Percentiles rank a stretch among this genome's conserved stretches.
These are phyloP conservation scores for Acleris holmiana DNA, from an alignment of 2,888 invertebrate species.

Conservation along the genomic window DNA sequence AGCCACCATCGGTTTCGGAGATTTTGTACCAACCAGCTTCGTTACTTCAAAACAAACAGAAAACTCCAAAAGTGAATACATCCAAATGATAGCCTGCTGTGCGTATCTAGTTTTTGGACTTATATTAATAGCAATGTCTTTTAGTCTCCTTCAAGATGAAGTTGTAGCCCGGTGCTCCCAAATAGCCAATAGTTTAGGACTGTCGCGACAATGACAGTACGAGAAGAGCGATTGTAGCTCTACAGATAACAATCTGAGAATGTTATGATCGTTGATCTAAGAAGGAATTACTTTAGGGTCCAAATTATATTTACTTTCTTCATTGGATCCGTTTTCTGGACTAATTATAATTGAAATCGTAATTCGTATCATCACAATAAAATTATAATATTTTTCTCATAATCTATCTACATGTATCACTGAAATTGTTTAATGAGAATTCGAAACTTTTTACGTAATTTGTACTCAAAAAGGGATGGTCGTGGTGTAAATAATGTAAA, in stretches of 20 bases:
- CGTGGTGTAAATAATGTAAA: constrained; percentile 81
- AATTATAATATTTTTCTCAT: constrained; percentile 64
- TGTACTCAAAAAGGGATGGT: constrained; percentile 69
- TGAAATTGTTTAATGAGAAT: constrained; percentile 53
- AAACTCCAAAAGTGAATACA: constrained; percentile 81
- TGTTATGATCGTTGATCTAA: constrained; percentile 81
- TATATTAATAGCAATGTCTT: constrained; percentile 93
- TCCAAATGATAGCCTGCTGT: constrained; percentile 91
- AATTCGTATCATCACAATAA: constrained; percentile 50
- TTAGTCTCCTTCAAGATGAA: constrained; percentile 92
- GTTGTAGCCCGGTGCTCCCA: constrained; percentile 89
- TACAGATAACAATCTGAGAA: constrained; percentile 72
- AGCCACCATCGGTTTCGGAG: constrained; percentile 93
- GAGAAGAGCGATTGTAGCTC: constrained; percentile 81
- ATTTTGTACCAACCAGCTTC: constrained; percentile 87
- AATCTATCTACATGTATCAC: constrained; percentile 53
- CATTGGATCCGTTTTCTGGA: constrained; percentile 55
- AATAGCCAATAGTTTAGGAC: constrained; percentile 88
- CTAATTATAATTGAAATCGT: constrained; percentile 53
- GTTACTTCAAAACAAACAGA: constrained; percentile 75
- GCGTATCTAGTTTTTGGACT: constrained; percentile 91
- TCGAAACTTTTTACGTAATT: constrained; percentile 77
- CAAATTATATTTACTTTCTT: constrained; percentile 47
- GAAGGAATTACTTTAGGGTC: constrained; percentile 51
- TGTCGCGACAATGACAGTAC: constrained; percentile 86